Percentiles rank a stretch among this genome's conserved stretches.
phyloP scores from a whole-genome alignment of 2,888 invertebrate species.

The Leptopterna dolabrata region DNA sequence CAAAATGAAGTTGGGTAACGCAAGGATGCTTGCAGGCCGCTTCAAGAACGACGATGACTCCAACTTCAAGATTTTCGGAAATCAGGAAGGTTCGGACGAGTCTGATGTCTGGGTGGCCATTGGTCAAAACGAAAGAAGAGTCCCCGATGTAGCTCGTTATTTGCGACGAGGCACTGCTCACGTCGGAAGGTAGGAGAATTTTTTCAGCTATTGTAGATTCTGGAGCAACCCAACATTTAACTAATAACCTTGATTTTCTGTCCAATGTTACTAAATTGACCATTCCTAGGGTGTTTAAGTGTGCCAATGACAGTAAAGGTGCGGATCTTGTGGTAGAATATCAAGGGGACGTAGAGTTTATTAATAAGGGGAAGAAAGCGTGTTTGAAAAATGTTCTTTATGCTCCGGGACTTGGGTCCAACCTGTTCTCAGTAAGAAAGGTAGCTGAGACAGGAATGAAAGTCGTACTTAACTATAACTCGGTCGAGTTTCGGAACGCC shows the following conservation, averaged over 20 bases:
- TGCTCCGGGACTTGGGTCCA: not conserved
- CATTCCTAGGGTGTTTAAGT: not conserved
- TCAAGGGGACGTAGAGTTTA: not conserved
- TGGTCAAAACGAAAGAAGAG: not conserved
- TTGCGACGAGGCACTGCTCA: not conserved
- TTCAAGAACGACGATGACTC: not conserved
- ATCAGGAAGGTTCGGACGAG: not conserved
- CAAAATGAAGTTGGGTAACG: not conserved
- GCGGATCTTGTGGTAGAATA: conserved; percentile 1
- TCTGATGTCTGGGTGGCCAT: not conserved
- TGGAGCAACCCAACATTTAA: not conserved
- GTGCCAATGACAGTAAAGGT: not conserved
- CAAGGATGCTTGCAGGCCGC: not conserved
- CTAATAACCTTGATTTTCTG: not conserved
- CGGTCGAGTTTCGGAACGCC: not conserved
- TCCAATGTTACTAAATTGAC: not conserved
- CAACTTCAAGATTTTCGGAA: not conserved
- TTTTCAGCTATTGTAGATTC: not conserved
- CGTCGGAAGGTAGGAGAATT: not conserved
- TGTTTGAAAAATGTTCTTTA: conserved; percentile 4
- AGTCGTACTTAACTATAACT: not conserved
- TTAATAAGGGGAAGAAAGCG: not conserved
- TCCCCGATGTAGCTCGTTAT: too few relatives aligned
- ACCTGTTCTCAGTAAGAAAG: too few relatives aligned
- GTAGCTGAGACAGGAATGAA: not conserved